Percentiles rank a stretch among this genome's conserved stretches.
These are phyloP conservation scores for Clarias gariepinus DNA, from an alignment of 2,113 vertebrate species.

Conservation along the genomic window DNA sequence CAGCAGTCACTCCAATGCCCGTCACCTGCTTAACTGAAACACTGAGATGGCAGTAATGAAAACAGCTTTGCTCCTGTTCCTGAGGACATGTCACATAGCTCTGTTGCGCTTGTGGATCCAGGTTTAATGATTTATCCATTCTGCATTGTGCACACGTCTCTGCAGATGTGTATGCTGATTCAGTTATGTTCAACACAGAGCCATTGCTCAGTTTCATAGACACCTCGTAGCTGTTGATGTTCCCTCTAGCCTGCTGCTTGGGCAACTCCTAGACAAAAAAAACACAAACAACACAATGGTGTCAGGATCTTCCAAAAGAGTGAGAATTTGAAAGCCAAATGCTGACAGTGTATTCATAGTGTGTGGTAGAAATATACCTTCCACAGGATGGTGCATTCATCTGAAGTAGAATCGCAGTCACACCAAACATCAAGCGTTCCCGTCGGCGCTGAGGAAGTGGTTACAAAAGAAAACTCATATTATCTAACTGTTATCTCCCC, in stretches of 20 bases:
- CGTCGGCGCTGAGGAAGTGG: constrained; percentile 60
- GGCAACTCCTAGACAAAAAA: constrained; percentile 61
- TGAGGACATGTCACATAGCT: neutral
- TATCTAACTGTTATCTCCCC: too few relatives aligned
- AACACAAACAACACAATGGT: neutral
- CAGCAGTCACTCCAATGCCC: constrained; percentile 59
- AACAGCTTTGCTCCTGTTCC: constrained; percentile 28
- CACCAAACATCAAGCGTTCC: constrained; percentile 70
- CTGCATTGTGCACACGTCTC: neutral
- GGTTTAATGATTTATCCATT: neutral
- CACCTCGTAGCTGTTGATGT: constrained; percentile 62
- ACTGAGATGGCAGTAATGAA: constrained; percentile 35
- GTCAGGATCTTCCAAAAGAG: neutral
- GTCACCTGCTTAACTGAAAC: constrained; percentile 46
- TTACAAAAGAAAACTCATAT: neutral
- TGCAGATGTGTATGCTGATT: neutral
- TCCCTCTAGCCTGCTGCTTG: constrained; percentile 56
- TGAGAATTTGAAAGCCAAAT: neutral
- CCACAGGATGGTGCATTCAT: constrained; percentile 66
- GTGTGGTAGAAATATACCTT: constrained; percentile 63
- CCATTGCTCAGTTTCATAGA: constrained; percentile 37
- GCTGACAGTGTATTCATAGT: neutral
- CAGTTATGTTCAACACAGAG: constrained; percentile 42
- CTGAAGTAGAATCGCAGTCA: constrained; percentile 58
- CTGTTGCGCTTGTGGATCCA: neutral